phyloP scores from a whole-genome alignment of 2,113 vertebrate genomes.

The Eira barbara region DNA sequence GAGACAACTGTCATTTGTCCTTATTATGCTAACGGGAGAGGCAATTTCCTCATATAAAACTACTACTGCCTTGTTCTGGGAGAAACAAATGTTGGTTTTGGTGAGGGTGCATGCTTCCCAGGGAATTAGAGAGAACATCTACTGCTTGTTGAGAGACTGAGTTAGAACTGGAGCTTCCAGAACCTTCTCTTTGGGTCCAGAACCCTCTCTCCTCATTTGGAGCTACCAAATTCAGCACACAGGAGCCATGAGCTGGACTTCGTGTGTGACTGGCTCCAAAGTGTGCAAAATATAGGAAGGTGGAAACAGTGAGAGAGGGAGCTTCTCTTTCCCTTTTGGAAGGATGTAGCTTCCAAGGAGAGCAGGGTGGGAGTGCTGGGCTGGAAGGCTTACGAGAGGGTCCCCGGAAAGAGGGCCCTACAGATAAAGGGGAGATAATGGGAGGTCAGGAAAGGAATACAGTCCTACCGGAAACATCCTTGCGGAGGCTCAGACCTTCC shows the following conservation, averaged over 20 bases:
- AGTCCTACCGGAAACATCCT: accelerated
- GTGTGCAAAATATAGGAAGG: not conserved
- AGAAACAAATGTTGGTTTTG: not conserved
- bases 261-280: not conserved
- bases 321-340: not conserved
- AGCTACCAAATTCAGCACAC: not conserved
- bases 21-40: not conserved
- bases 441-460: not conserved
- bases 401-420: not conserved
- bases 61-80: not conserved
- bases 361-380: accelerated
- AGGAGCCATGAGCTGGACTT: not conserved
- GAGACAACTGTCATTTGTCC: too few relatives aligned
- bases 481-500: not conserved
- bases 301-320: not conserved
- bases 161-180: not conserved
- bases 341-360: not conserved
- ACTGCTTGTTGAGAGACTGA: too few relatives aligned
- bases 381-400: not conserved
- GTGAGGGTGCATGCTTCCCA: not conserved
- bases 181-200: not conserved
- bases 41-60: not conserved
- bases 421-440: not conserved
- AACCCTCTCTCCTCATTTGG: not conserved
- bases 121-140: not conserved